These are phyloP conservation scores for Chiridota heheva DNA, from an alignment of 35 echinoderm and acorn worm genomes.

Conservation along the genomic window DNA sequence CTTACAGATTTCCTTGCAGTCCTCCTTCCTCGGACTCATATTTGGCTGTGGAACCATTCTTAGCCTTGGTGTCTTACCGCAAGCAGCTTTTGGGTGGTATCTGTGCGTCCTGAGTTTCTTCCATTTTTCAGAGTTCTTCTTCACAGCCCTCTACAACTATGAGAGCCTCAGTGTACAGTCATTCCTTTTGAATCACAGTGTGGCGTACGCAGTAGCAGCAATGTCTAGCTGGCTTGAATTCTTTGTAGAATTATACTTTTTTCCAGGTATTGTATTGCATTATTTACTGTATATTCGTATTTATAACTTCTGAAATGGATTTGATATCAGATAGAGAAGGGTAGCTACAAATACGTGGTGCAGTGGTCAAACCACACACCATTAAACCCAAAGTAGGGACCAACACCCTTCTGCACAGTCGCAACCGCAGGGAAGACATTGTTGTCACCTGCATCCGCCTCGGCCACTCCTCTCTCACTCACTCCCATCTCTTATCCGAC, in stretches of 20 bases:
- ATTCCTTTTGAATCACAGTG: constrained; percentile 96
- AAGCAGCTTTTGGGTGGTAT: constrained; percentile 89
- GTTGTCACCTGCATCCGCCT: no score
- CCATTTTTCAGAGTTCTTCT: constrained; percentile 97
- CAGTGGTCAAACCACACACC: neutral
- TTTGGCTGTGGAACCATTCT: constrained; percentile 79
- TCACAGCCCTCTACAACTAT: constrained; percentile 91
- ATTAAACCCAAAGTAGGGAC: no score
- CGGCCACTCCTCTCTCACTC: no score
- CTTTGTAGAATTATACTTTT: constrained; percentile 76
- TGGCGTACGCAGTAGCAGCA: constrained; percentile 81
- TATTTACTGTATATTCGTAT: neutral
- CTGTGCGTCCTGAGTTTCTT: constrained; percentile 94
- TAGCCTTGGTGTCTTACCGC: constrained; percentile 28
- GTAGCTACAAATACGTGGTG: neutral
- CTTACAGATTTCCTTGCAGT: constrained; percentile 77
- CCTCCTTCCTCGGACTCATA: constrained; percentile 73
- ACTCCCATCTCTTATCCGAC: no score
- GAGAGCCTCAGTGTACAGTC: constrained; percentile 88
- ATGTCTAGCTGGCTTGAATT: constrained; percentile 89
- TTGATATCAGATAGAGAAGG: neutral
- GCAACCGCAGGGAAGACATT: no score
- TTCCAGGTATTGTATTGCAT: constrained; percentile 68
- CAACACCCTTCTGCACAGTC: no score
- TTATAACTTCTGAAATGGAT: neutral